These are phyloP conservation scores for Tautogolabrus adspersus DNA, from an alignment of 2,113 vertebrate species.

Conservation along the genomic window DNA sequence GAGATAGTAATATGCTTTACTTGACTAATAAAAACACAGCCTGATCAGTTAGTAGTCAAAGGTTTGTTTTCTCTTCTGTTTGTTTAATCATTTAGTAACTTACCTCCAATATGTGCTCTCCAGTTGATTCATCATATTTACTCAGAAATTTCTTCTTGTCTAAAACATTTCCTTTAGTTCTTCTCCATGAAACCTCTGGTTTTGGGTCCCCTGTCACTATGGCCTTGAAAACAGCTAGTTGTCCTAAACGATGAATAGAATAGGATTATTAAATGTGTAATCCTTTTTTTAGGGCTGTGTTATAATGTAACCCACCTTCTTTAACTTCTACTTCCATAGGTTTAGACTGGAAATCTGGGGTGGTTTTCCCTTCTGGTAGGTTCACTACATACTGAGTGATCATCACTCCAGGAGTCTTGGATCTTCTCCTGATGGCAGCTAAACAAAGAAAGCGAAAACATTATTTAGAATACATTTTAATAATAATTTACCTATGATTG, in stretches of 20 bases:
- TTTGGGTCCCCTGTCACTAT: slow-evolving; percentile 85
- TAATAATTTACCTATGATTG: background rate
- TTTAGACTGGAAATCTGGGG: slow-evolving; percentile 86
- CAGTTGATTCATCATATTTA: slow-evolving; percentile 73
- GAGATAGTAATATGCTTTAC: no score
- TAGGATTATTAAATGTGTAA: background rate
- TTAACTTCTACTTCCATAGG: slow-evolving; percentile 81
- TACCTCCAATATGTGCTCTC: slow-evolving; percentile 87
- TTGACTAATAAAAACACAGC: background rate
- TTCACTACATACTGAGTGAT: slow-evolving; percentile 82
- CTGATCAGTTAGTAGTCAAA: background rate
- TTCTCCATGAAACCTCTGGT: slow-evolving; percentile 86
- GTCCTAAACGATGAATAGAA: slow-evolving; percentile 76
- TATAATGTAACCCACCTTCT: slow-evolving; percentile 81
- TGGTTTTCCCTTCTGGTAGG: slow-evolving; percentile 86
- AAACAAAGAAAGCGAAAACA: background rate
- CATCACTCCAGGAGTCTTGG: slow-evolving; percentile 84
- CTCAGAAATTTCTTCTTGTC: slow-evolving; percentile 82
- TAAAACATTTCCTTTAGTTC: slow-evolving; percentile 70
- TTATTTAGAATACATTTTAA: background rate
- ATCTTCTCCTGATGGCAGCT: slow-evolving; percentile 81
- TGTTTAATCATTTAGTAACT: slow-evolving; percentile 21
- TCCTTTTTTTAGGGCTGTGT: background rate
- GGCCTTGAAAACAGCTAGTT: slow-evolving; percentile 85
- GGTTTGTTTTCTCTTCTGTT: background rate